Evolutionary conservation across 2,797 vertebrate species (phyloP), one percentile per base, ranked within the genome.

Genomic region (Microcaecilia unicolor): DNA sequence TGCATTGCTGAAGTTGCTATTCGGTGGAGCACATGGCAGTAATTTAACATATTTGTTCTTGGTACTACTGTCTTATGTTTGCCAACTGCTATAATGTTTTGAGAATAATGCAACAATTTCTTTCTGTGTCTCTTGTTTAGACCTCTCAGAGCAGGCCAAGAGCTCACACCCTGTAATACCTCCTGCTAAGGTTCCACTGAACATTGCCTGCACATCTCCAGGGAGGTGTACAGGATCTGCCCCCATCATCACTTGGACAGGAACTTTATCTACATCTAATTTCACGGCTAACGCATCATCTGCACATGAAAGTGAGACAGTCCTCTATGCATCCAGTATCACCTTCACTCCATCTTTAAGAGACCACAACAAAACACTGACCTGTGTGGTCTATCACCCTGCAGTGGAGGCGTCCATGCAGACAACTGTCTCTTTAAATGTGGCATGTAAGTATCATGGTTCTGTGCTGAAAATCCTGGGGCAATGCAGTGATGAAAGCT

Each of bases 401-500:
- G n/a, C n/a, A n/a, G 6, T 1, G 3, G 2, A 6, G 0, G 2
- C 7, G 23, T 23, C 5, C 5, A 1, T 15, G 0, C 1, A 12
- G n/a, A 41, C 10, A 9, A 50, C 27, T 0, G 0, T 56, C 7
- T 12, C 0, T 6, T 42, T 64, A 7, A 18, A 4, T 0, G 6
- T 70, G 4, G 10, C 21, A 19, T 9, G 61, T 64, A 55, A 62
- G 58, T 49, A 18, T 11, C 23, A 25, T 9, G 12, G 16, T n/a
- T n/a, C n/a, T n/a, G n/a, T n/a, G n/a, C n/a, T n/a, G n/a, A n/a
- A n/a, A n/a, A n/a, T n/a, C n/a, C n/a, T n/a, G n/a, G n/a, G n/a
- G n/a, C n/a, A n/a, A n/a, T n/a, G n/a, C n/a, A n/a, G n/a, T n/a
- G n/a, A n/a, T n/a, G n/a, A n/a, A n/a, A n/a, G n/a, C n/a, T n/a